A percentile compares a stretch with the other conserved stretches of the same genome.
phyloP scores from a whole-genome alignment of 2,888 invertebrate genomes.

The Macropis europaea region DNA sequence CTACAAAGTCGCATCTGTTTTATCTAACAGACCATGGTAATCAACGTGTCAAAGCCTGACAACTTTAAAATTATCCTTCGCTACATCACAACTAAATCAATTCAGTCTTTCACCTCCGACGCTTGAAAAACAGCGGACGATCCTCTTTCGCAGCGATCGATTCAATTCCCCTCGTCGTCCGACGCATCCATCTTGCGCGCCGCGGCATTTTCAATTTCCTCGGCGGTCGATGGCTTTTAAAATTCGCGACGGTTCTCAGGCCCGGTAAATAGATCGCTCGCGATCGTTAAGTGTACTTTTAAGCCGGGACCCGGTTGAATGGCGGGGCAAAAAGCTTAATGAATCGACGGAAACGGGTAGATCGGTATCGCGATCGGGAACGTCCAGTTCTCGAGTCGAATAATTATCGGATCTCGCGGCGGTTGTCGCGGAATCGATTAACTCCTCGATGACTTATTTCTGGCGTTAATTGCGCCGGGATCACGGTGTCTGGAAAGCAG shows the following conservation, averaged over 20 bases:
- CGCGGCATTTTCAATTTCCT: constrained; percentile 22
- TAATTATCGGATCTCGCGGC: constrained; percentile 25
- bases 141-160: no score
- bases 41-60: no score
- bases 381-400: constrained; percentile 11
- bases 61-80: no score
- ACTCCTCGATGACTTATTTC: constrained; percentile 37
- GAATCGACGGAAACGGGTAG: constrained; percentile 18
- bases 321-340: constrained; percentile 27
- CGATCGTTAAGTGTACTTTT: neutral
- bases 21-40: no score
- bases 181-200: no score
- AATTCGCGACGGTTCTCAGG: constrained; percentile 2
- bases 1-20: no score
- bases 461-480: constrained; percentile 28
- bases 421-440: no score
- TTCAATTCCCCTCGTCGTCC: no score
- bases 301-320: constrained; percentile 3
- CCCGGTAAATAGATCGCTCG: neutral
- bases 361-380: constrained; percentile 38
- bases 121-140: no score
- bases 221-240: neutral
- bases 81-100: no score
- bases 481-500: neutral
- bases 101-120: no score